Evolutionary conservation across 2,797 vertebrate genomes (phyloP).

Genomic region (Cirrhinus molitorella): DNA sequence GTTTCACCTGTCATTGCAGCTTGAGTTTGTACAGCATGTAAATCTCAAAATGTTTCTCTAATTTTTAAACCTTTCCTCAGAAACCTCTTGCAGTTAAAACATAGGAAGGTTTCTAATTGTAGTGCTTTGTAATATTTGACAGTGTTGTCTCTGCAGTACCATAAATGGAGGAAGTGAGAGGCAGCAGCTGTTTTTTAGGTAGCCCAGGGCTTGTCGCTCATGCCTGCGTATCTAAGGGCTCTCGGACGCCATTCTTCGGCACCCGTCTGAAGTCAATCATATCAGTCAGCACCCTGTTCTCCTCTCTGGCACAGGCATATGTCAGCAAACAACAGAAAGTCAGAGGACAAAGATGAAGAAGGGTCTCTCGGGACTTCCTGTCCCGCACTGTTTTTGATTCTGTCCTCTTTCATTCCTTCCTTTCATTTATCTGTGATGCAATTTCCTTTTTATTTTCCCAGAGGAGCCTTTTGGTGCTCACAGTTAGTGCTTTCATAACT

Average conservation of each 20-base stretch:
- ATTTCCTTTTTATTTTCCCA: conserved; percentile 1
- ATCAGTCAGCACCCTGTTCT: conserved; percentile 42
- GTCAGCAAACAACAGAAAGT: conserved; percentile 48
- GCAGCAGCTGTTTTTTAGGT: conserved; percentile 41
- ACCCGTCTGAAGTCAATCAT: conserved; percentile 40
- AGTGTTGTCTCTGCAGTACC: conserved; percentile 22
- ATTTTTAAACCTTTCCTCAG: neutral
- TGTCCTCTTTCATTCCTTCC: neutral
- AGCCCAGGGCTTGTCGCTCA: conserved; percentile 23
- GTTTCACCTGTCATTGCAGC: conserved; percentile 40
- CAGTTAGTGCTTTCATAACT: neutral
- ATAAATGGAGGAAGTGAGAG: conserved; percentile 12
- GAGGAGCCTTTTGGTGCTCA: neutral
- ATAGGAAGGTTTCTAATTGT: conserved; percentile 18
- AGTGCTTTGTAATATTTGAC: conserved; percentile 35
- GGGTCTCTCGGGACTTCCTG: conserved; percentile 22
- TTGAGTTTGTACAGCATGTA: neutral
- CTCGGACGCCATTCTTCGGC: conserved; percentile 25
- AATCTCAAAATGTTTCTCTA: neutral
- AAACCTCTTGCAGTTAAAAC: conserved; percentile 30
- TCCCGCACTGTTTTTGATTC: conserved; percentile 2
- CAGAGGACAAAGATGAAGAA: conserved; percentile 45
- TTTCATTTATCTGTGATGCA: conserved; percentile 13
- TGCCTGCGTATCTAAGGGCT: conserved; percentile 18
- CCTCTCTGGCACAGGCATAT: conserved; percentile 48